A percentile compares a stretch with the other conserved stretches of the same genome.
These are phyloP conservation scores for Melanostigma gelatinosum DNA, from an alignment of 2,113 vertebrate genomes.

Conservation along the genomic window DNA sequence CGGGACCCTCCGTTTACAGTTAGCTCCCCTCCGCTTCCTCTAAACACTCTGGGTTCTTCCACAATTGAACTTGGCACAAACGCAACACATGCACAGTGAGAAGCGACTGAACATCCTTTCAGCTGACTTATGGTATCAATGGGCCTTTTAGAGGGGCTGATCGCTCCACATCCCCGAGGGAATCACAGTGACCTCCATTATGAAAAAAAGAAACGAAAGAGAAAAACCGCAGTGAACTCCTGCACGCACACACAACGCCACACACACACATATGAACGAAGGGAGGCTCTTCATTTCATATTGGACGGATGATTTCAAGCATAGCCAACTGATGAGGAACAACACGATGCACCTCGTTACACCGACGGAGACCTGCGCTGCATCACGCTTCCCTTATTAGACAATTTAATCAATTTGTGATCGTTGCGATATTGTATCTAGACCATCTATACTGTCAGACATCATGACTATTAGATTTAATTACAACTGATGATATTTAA, in stretches of 20 bases:
- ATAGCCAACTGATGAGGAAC: constrained; percentile 61
- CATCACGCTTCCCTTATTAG: constrained; percentile 70
- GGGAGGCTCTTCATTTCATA: constrained; percentile 55
- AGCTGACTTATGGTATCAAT: constrained; percentile 78
- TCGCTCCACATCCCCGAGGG: constrained; percentile 44
- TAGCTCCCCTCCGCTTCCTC: constrained; percentile 67
- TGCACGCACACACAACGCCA: constrained; percentile 2
- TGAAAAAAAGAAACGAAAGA: not conserved
- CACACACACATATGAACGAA: not conserved
- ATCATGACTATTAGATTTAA: not conserved
- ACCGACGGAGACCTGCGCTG: constrained; percentile 33
- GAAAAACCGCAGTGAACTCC: constrained; percentile 4
- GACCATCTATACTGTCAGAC: not conserved
- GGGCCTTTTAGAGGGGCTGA: constrained; percentile 69
- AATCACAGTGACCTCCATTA: constrained; percentile 59
- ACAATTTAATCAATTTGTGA: constrained; percentile 27
- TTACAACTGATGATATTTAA: constrained; percentile 28
- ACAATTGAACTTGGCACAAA: constrained; percentile 65
- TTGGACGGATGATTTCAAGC: constrained; percentile 72
- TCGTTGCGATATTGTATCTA: not conserved
- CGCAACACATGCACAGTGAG: constrained; percentile 69
- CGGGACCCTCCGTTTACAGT: constrained; percentile 63
- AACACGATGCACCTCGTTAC: constrained; percentile 70
- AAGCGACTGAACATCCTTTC: constrained; percentile 74
- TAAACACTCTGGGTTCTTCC: constrained; percentile 68